Percentiles rank a stretch among this genome's conserved stretches.
Conservation (phyloP, 2,797 vertebrate genomes). For the Iguana delicatissima region DNA sequence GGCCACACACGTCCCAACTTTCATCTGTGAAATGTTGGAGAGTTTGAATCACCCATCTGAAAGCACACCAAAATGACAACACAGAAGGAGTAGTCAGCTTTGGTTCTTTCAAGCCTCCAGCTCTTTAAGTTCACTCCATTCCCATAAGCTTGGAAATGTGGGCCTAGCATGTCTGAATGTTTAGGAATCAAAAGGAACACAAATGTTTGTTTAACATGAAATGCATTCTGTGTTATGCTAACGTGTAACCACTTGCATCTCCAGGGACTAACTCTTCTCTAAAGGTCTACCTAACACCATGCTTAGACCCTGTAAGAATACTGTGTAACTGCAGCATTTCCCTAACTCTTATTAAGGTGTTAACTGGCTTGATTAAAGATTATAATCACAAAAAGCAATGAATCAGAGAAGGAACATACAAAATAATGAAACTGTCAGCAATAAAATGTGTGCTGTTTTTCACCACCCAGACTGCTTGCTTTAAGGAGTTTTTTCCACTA, state of each 20-base stretch:
- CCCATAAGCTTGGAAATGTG: neutral
- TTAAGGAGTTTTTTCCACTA: neutral
- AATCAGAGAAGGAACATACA: conserved; percentile 27
- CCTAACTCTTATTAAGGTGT: neutral
- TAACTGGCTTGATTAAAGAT: neutral
- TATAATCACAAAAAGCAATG: neutral
- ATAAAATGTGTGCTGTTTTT: neutral
- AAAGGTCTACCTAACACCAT: neutral
- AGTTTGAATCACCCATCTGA: no score
- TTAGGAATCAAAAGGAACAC: neutral
- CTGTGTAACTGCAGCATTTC: accelerated
- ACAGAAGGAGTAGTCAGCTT: neutral
- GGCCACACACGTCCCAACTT: no score
- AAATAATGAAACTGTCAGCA: neutral
- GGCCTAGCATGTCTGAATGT: neutral
- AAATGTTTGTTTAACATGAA: neutral
- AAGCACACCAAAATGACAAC: neutral
- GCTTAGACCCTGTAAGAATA: neutral
- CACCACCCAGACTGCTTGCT: neutral
- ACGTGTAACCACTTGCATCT: neutral
- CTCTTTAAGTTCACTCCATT: neutral
- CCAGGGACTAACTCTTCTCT: neutral
- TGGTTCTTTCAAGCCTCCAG: neutral
- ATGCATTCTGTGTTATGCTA: neutral
- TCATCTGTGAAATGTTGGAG: no score